phyloP scores from a whole-genome alignment of 2,113 vertebrate genomes.

The Microcebus jonahi region DNA sequence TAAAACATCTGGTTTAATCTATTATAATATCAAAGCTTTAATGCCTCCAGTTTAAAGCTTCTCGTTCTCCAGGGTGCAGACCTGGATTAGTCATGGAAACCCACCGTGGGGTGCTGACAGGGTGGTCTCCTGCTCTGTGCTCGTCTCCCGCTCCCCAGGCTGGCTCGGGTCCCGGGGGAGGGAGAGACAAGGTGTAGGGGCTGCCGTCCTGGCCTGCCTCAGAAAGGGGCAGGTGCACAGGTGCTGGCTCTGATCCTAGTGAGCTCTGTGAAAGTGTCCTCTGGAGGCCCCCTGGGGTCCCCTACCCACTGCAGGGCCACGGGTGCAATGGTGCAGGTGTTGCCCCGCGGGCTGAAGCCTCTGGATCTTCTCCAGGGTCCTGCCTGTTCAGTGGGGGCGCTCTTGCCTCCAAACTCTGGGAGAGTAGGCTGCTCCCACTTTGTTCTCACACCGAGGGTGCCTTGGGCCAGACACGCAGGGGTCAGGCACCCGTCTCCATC shows the following conservation, averaged over 20 bases:
- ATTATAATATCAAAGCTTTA: not conserved
- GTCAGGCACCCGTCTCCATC: not conserved
- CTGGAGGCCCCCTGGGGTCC: no score
- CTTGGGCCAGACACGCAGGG: not conserved
- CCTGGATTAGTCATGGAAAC: not conserved
- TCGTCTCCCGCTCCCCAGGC: no score
- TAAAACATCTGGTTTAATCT: not conserved
- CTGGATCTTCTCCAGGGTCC: not conserved
- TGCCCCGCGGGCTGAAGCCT: not conserved
- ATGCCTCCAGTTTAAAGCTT: not conserved
- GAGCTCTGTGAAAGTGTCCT: not conserved
- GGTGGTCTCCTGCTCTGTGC: not conserved
- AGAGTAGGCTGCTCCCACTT: no score
- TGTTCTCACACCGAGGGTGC: not conserved
- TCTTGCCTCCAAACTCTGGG: not conserved
- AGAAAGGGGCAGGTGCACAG: not conserved
- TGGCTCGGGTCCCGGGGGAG: not conserved
- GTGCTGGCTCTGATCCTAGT: not conserved
- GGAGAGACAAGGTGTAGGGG: not conserved
- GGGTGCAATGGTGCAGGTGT: no score
- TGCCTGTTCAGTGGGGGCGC: rapidly evolving
- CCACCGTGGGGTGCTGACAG: not conserved
- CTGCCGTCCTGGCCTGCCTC: not conserved
- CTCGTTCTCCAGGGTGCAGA: rapidly evolving
- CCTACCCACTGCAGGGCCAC: no score